Evolutionary conservation across 2,797 vertebrate species (phyloP).

Genomic region (Sebastes hubbsi): DNA sequence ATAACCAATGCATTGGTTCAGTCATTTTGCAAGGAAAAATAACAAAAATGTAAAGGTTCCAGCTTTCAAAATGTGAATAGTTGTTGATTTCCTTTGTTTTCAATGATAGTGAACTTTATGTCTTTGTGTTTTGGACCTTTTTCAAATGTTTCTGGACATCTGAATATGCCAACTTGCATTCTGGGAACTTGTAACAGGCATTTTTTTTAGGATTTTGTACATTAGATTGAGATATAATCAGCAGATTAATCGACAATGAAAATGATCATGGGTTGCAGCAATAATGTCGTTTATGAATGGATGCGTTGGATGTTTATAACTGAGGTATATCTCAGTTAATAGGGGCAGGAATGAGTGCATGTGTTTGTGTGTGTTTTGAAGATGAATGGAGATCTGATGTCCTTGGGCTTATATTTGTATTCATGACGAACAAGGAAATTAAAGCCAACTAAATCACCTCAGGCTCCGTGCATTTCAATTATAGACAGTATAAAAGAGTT

Average conservation of each 20-base stretch:
- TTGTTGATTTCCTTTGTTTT: neutral
- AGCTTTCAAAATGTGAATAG: neutral
- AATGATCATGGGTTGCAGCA: neutral
- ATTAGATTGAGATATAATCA: neutral
- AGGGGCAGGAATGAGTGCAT: neutral
- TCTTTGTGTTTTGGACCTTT: neutral
- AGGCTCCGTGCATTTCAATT: slow-evolving; percentile 67
- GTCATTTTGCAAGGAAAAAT: neutral
- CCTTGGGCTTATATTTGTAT: slow-evolving; percentile 64
- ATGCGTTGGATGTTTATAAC: neutral
- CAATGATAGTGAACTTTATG: neutral
- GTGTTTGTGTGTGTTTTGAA: slow-evolving; percentile 28
- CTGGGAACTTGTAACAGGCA: neutral
- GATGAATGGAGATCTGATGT: slow-evolving; percentile 50
- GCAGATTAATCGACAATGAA: neutral
- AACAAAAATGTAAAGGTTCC: neutral
- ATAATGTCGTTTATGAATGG: neutral
- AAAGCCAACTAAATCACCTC: slow-evolving; percentile 63
- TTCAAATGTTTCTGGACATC: neutral
- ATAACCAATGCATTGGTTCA: neutral
- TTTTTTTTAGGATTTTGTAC: neutral
- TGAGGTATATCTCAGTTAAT: neutral
- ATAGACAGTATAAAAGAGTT: slow-evolving; percentile 63
- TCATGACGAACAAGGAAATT: slow-evolving; percentile 66
- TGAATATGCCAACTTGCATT: neutral